phyloP scores from a whole-genome alignment of 2,888 invertebrate species.

The Chrysolina haemoptera region DNA sequence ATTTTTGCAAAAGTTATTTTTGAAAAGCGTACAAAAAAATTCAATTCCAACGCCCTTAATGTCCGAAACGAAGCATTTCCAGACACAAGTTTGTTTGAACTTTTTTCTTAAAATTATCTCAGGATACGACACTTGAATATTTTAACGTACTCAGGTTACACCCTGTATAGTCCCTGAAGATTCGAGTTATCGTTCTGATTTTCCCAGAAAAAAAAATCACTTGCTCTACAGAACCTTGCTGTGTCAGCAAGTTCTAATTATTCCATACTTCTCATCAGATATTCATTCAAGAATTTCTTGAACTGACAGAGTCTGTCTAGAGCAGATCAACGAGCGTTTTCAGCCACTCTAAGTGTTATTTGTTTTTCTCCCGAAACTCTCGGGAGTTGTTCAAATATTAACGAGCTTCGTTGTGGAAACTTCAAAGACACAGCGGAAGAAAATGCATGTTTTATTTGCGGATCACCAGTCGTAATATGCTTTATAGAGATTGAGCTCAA shows the following conservation, averaged over 20 bases:
- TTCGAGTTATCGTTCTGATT: too few relatives aligned
- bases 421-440: conserved; percentile 31
- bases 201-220: too few relatives aligned
- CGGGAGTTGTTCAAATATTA: conserved; percentile 52
- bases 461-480: conserved; percentile 34
- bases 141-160: too few relatives aligned
- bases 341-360: conserved; percentile 41
- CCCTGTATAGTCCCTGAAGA: too few relatives aligned
- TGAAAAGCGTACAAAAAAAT: too few relatives aligned
- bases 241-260: not conserved
- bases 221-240: too few relatives aligned
- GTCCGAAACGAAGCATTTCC: too few relatives aligned
- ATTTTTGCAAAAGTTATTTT: too few relatives aligned
- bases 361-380: conserved; percentile 34
- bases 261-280: not conserved
- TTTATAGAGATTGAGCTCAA: not conserved
- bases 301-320: not conserved
- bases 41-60: too few relatives aligned
- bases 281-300: not conserved
- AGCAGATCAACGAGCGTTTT: conserved; percentile 36
- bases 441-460: conserved; percentile 48
- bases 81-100: too few relatives aligned
- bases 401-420: conserved; percentile 45
- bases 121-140: too few relatives aligned
- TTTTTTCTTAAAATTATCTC: too few relatives aligned